Base-by-base conservation (phyloP, 2,888 invertebrate species). In the Ephialtes manifestator region DNA sequence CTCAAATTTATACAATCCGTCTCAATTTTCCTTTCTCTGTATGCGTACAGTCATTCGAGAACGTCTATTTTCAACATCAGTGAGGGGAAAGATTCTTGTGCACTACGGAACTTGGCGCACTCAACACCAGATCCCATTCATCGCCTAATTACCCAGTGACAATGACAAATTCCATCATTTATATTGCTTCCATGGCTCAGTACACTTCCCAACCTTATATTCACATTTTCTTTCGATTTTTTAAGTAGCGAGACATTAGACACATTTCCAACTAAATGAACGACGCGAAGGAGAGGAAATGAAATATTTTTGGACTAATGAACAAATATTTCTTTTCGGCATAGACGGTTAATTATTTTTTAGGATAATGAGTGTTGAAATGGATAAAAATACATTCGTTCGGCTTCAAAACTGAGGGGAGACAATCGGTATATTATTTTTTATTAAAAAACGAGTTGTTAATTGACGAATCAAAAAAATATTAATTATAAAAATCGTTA, bases 11-110 rank as follows among this genome's bases (percentile, higher is more conserved):
- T 8, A 74, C 77, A 51, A 77, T 78, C 18, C 77, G 74, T 81
- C 77, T 84, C 84, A 81, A 84, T 84, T 81, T 84, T 78, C 48
- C 60, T 78, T 68, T 35, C 68, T 3, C n/a, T 43, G 15, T 58
- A n/a, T 39, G 11, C n/a, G 11, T 4, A n/a, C n/a, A 63, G 39
- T 63, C 63, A 39, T 31, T 63, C 39, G 63, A 31, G 63, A 39
- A 39, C 63, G 35, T 39, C 63, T 63, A 35, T 63, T 39, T 63
- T 39, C 63, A 39, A 35, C n/a, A 13, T 39, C 18, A 5, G 10
- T 10, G 18, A 18, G 63, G 58, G 39, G n/a, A 13, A 63, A 63
- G 7, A 18, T 39, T 10, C 18, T n/a, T 24, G 13, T 11, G 15
- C 55, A n/a, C 39, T 15, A 55, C 31, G 43, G 46, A 75, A 58